Percentiles rank a stretch among this genome's conserved stretches.
These are phyloP conservation scores for Allophyes oxyacanthae DNA, from an alignment of 2,888 invertebrate species.

Conservation along the genomic window DNA sequence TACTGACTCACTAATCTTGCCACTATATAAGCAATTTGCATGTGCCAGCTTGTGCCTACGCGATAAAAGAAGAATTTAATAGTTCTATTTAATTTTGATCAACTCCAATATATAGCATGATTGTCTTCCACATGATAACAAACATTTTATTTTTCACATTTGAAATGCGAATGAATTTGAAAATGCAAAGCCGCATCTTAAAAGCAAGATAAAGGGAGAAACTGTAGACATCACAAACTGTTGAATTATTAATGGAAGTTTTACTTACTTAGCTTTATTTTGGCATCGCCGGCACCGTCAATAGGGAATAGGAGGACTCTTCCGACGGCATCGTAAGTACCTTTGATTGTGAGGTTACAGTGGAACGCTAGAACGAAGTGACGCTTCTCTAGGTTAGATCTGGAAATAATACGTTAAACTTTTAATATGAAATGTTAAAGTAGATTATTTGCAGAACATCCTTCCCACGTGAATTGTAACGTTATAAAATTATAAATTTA, in stretches of 20 bases:
- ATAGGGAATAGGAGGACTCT: slow-evolving; percentile 81
- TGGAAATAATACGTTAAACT: slow-evolving; percentile 56
- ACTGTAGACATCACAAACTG: slow-evolving; percentile 18
- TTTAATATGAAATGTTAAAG: too few relatives aligned
- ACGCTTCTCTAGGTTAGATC: slow-evolving; percentile 79
- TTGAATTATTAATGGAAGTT: slow-evolving; percentile 44
- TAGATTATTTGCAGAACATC: too few relatives aligned
- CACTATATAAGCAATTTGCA: too few relatives aligned
- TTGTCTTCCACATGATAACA: too few relatives aligned
- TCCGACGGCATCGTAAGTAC: slow-evolving; percentile 79
- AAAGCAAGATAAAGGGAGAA: slow-evolving; percentile 27
- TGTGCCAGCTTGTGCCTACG: too few relatives aligned
- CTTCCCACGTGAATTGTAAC: too few relatives aligned
- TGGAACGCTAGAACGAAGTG: slow-evolving; percentile 78
- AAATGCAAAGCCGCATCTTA: slow-evolving; percentile 34
- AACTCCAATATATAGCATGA: too few relatives aligned
- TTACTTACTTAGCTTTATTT: slow-evolving; percentile 80
- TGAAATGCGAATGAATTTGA: slow-evolving; percentile 21
- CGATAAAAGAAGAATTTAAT: too few relatives aligned
- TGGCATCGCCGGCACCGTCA: slow-evolving; percentile 81
- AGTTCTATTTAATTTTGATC: too few relatives aligned
- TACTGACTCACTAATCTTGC: too few relatives aligned
- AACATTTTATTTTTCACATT: too few relatives aligned
- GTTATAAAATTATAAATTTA: too few relatives aligned
- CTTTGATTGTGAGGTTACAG: slow-evolving; percentile 82